Evolutionary conservation across 2,888 invertebrate genomes (phyloP), one percentile per base, ranked within the genome.

Genomic region (Fragum fragum): DNA sequence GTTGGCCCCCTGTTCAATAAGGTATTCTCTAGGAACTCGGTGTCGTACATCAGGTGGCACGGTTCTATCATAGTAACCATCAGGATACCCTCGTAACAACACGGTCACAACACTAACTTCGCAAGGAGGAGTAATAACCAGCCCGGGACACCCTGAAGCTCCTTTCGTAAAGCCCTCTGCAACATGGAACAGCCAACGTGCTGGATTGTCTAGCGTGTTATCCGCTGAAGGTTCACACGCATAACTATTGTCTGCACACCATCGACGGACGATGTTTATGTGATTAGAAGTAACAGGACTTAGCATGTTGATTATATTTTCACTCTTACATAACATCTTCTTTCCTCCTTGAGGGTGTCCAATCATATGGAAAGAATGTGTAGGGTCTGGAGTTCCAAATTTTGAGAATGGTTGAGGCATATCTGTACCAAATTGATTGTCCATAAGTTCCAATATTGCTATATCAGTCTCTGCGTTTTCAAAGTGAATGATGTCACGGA

Each of bases 141-240:
- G 28, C 36, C 86, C 86, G 23, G 86, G 86, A 26, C 79, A 76
- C 0, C 86, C 86, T 16, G 86, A 86, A 1, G 81, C 81, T 0
- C 83, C 83, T 68, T 81, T 72, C 14, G 76, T 71, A 71, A 86
- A 86, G 1, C 21, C n/a, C 11, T 32, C 21, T 1, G 68, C 23
- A n/a, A 82, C 83, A 36, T 83, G 66, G 61, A 86, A 76, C 9
- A 81, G 59, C 18, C 76, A 39, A 39, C 81, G 76, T 11, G 68
- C 42, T 52, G 57, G 55, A 39, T 73, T 72, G 11, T 73, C 71
- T 7, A 83, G 47, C 14, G 52, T 66, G 14, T 53, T 32, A 16
- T 77, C 57, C 0, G 52, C 61, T 18, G 57, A 18, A 11, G 36
- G 23, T 18, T 81, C 73, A 61, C 66, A 75, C 16, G 57, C 26